These are phyloP conservation scores for Aplysia californica DNA, from an alignment of 1,140 invertebrate genomes.

Conservation along the genomic window DNA sequence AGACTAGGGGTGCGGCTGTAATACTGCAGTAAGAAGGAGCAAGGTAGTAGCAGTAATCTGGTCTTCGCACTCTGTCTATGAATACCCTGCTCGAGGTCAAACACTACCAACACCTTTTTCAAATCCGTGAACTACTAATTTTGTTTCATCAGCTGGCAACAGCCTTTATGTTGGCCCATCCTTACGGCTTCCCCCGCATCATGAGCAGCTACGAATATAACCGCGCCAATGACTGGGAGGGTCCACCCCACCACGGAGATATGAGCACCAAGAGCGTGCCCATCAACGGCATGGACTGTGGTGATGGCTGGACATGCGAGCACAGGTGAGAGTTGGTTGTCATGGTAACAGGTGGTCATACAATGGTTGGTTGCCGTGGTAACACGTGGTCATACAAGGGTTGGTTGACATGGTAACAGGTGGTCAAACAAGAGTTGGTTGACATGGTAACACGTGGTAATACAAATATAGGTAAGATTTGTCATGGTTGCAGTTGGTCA, in stretches of 20 bases:
- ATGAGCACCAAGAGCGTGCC: slow-evolving; percentile 74
- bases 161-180: slow-evolving; percentile 82
- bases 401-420: neutral
- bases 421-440: neutral
- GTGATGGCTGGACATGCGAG: slow-evolving; percentile 87
- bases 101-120: too few relatives aligned
- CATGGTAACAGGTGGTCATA: neutral
- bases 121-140: too few relatives aligned
- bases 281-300: slow-evolving; percentile 70
- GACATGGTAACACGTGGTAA: neutral
- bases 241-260: slow-evolving; percentile 67
- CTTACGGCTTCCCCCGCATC: slow-evolving; percentile 78
- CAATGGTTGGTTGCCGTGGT: too few relatives aligned
- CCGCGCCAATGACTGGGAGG: slow-evolving; percentile 49
- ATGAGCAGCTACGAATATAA: slow-evolving; percentile 80
- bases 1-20: too few relatives aligned
- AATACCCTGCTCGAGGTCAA: too few relatives aligned
- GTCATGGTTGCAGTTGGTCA: neutral
- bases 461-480: neutral
- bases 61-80: too few relatives aligned
- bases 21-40: too few relatives aligned
- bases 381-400: neutral
- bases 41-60: too few relatives aligned
- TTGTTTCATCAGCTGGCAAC: slow-evolving; percentile 80
- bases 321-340: slow-evolving; percentile 76